phyloP scores from a whole-genome alignment of 2,113 vertebrate species.

The Platichthys stellatus region DNA sequence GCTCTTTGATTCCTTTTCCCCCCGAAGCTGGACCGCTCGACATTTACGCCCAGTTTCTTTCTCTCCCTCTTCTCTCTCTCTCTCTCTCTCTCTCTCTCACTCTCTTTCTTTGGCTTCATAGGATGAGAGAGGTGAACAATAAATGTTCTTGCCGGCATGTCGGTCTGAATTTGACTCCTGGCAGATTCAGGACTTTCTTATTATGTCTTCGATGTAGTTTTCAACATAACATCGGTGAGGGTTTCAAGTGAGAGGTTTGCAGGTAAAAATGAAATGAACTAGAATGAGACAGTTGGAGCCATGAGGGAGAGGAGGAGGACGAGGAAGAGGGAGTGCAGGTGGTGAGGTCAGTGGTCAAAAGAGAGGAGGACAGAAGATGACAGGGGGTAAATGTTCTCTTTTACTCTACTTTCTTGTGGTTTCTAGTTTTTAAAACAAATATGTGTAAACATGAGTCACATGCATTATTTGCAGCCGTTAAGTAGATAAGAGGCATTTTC shows the following conservation, averaged over 20 bases:
- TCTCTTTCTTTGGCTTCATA: neutral
- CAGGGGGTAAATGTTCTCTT: neutral
- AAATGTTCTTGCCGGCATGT: constrained; percentile 2
- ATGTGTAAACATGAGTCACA: too few species aligned
- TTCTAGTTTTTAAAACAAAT: neutral
- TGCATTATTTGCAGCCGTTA: too few species aligned
- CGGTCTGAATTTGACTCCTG: constrained; percentile 36
- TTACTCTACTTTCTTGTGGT: neutral
- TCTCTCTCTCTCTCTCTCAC: constrained; percentile 16
- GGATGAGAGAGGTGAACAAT: constrained; percentile 41
- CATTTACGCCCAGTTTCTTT: constrained; percentile 57
- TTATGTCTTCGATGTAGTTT: constrained; percentile 21
- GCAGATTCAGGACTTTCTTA: constrained; percentile 14
- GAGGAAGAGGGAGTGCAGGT: constrained; percentile 2
- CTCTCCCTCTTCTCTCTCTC: neutral
- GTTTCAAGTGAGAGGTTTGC: neutral
- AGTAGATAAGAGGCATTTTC: neutral
- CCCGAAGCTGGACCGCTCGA: constrained; percentile 28
- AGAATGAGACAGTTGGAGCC: neutral
- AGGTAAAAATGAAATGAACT: constrained; percentile 18
- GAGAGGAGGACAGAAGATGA: constrained; percentile 5
- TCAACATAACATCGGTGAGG: neutral
- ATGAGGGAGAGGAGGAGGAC: neutral
- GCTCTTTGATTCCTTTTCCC: constrained; percentile 70
- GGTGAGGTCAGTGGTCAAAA: constrained; percentile 27